Conservation (phyloP, 1,140 invertebrate genomes). For the Pemphigus obesinymphae region DNA sequence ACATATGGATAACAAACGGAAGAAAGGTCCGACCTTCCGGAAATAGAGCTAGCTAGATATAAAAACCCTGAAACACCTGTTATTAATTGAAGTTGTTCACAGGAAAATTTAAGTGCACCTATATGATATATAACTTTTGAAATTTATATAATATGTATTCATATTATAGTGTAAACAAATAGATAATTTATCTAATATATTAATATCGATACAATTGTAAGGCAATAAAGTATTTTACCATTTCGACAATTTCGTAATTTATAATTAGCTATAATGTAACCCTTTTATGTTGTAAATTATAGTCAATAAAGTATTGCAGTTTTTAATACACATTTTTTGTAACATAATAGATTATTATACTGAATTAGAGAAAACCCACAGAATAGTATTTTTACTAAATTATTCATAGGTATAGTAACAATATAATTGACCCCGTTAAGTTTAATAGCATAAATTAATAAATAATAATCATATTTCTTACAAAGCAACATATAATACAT, state of each 20-base stretch:
- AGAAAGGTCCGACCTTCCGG: constrained; percentile 35
- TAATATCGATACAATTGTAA: no score
- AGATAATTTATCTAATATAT: no score
- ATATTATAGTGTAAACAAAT: neutral
- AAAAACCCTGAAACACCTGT: constrained; percentile 25
- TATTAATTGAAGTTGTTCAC: neutral
- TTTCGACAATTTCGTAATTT: no score
- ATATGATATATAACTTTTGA: neutral
- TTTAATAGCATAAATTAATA: no score
- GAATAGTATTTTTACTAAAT: neutral
- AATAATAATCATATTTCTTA: no score
- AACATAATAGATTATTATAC: neutral
- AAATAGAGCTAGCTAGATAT: constrained; percentile 25
- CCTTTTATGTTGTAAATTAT: no score
- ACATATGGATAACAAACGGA: constrained; percentile 17
- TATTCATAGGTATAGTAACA: neutral
- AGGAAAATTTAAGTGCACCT: neutral
- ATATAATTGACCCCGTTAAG: no score
- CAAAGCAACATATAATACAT: no score
- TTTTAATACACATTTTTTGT: neutral
- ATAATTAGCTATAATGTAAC: no score
- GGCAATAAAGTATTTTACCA: no score
- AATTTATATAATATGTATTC: neutral
- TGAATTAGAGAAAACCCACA: neutral
- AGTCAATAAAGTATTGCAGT: no score